A percentile compares a stretch with the other conserved stretches of the same genome.
These are phyloP conservation scores for Genyomyrus donnyi DNA, from an alignment of 2,113 vertebrate species.

Conservation along the genomic window DNA sequence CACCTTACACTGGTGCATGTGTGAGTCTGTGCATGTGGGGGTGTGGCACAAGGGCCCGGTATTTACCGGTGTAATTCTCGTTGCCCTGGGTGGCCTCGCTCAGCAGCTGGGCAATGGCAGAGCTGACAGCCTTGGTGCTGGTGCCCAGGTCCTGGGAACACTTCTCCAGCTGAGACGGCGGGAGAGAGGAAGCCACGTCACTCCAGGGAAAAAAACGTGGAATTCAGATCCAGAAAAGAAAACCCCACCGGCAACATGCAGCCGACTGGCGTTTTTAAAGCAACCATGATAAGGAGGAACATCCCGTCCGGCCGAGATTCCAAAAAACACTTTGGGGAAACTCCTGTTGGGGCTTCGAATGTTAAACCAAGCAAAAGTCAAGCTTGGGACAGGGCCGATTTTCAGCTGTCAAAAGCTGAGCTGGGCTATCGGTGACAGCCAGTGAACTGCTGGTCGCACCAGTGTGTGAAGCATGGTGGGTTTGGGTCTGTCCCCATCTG, in stretches of 20 bases:
- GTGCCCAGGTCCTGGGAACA: conserved; percentile 87
- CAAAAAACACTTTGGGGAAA: neutral
- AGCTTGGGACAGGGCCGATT: neutral
- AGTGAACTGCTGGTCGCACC: neutral
- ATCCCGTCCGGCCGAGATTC: neutral
- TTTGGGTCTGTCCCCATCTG: neutral
- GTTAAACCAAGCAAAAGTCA: neutral
- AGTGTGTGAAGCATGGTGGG: neutral
- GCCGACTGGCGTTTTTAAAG: neutral
- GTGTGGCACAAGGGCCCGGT: neutral
- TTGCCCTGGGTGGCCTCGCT: conserved; percentile 94
- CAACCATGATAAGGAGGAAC: neutral
- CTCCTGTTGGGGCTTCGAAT: neutral
- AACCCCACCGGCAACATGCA: neutral
- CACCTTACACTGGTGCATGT: neutral
- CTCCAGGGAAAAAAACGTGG: neutral
- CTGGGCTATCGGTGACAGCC: neutral
- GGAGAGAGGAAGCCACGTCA: neutral
- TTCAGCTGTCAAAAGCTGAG: neutral
- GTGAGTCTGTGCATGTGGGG: neutral
- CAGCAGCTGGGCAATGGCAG: conserved; percentile 82
- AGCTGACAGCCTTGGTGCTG: conserved; percentile 90
- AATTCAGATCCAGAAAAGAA: neutral
- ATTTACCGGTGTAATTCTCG: conserved; percentile 90
- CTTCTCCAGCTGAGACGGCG: conserved; percentile 75